Evolutionary conservation across 2,113 vertebrate species (phyloP).

Genomic region (Hyperoodon ampullatus): DNA sequence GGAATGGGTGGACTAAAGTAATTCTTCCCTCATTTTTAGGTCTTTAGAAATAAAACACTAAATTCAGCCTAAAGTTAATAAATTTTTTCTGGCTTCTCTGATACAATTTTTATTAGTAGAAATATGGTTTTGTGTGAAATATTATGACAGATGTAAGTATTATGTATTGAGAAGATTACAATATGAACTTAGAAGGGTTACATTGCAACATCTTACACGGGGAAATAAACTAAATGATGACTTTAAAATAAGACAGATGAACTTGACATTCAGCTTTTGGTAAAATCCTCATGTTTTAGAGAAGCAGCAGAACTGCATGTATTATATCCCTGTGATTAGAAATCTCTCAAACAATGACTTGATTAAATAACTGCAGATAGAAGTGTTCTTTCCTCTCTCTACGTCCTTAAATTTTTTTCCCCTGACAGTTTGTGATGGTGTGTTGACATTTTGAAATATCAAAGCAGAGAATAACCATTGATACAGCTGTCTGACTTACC

Average conservation of each 20-base stretch:
- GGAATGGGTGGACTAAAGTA: background rate
- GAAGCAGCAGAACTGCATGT: background rate
- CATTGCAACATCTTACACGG: background rate
- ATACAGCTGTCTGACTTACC: slow-evolving; percentile 77
- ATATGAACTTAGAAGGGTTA: background rate
- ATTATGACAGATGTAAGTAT: background rate
- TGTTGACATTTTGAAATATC: slow-evolving; percentile 78
- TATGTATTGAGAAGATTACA: background rate
- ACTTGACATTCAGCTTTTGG: slow-evolving; percentile 24
- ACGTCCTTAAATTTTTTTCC: background rate
- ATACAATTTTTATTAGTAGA: background rate
- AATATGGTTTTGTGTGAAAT: background rate
- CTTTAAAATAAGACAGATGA: slow-evolving; percentile 44
- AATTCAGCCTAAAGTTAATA: background rate
- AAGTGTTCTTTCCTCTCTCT: background rate
- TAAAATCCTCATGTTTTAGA: background rate
- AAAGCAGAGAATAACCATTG: slow-evolving; percentile 72
- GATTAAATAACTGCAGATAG: slow-evolving; percentile 22
- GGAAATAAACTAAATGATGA: background rate
- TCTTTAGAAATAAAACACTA: background rate
- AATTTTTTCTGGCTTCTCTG: background rate
- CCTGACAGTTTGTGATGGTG: slow-evolving; percentile 10
- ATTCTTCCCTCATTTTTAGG: background rate
- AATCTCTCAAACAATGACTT: slow-evolving; percentile 28
- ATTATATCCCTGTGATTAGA: background rate